A percentile compares a stretch with the other conserved stretches of the same genome.
phyloP scores from a whole-genome alignment of 2,797 vertebrate genomes.

The Sebastes steindachneri region DNA sequence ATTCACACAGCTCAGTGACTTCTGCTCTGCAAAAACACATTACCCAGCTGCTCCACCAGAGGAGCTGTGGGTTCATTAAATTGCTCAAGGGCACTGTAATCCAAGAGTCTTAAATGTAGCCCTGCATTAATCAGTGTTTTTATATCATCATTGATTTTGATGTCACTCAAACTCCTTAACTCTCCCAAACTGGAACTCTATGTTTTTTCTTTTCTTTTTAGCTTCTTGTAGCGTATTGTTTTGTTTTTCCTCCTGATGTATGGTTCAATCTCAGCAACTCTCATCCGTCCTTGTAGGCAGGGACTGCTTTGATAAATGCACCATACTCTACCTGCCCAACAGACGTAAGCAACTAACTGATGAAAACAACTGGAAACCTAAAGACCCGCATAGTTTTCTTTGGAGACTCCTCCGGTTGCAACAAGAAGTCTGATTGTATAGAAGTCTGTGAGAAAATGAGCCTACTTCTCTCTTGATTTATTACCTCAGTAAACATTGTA shows the following conservation, averaged over 20 bases:
- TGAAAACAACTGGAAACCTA: not conserved
- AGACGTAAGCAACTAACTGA: not conserved
- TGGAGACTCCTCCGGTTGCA: not conserved
- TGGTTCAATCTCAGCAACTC: not conserved
- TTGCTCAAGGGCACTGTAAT: not conserved
- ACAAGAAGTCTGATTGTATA: no score
- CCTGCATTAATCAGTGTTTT: not conserved
- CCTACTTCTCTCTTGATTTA: no score
- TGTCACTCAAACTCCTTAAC: not conserved
- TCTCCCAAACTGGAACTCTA: not conserved
- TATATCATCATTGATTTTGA: not conserved
- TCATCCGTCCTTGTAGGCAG: not conserved
- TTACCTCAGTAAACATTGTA: no score
- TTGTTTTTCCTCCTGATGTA: not conserved
- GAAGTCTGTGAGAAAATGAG: no score
- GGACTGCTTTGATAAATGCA: not conserved
- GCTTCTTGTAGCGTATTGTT: not conserved
- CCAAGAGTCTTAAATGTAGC: not conserved
- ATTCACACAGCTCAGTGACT: conserved; percentile 20
- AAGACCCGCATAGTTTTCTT: not conserved
- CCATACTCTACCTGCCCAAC: not conserved
- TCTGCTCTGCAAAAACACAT: conserved; percentile 13
- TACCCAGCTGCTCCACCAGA: conserved; percentile 29
- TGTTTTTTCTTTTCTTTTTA: not conserved
- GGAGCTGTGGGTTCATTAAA: conserved; percentile 36